Evolutionary conservation across 2,888 invertebrate species (phyloP), one percentile per base, ranked within the genome.

Genomic region (Stictocephala bisonia): DNA sequence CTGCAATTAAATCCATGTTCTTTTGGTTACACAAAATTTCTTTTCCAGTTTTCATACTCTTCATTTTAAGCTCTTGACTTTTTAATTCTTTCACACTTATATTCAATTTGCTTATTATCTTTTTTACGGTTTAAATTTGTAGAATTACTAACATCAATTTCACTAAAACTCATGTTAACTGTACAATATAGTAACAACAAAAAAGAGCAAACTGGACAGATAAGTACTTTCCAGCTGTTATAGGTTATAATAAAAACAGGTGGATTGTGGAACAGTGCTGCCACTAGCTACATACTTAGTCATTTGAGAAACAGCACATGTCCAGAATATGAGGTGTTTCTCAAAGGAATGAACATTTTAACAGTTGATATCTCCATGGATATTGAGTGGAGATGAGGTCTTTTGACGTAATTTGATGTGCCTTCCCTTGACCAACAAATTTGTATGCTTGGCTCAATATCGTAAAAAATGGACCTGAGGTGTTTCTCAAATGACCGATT

Each of bases 301-400:
- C 44, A 44, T 6, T 44, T 44, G 44, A 44, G 44, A 44, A 44
- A 44, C 44, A 44, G 18, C 44, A 44, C 44, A n/a, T n/a, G n/a
- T n/a, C n/a, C n/a, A n/a, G n/a, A n/a, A n/a, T n/a, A n/a, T n/a
- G n/a, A n/a, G n/a, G n/a, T n/a, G n/a, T n/a, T n/a, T n/a, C n/a
- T n/a, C n/a, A n/a, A n/a, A n/a, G n/a, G n/a, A n/a, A n/a, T n/a
- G n/a, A n/a, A n/a, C n/a, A n/a, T n/a, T n/a, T n/a, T n/a, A n/a
- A n/a, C n/a, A n/a, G n/a, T n/a, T n/a, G n/a, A n/a, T n/a, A n/a
- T n/a, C n/a, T n/a, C n/a, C n/a, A n/a, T n/a, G n/a, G n/a, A n/a
- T n/a, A n/a, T n/a, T n/a, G n/a, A n/a, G n/a, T n/a, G n/a, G n/a
- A n/a, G n/a, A n/a, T n/a, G n/a, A n/a, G n/a, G n/a, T n/a, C n/a